phyloP scores from a whole-genome alignment of 1,140 invertebrate genomes.

The Platyura marginata region DNA sequence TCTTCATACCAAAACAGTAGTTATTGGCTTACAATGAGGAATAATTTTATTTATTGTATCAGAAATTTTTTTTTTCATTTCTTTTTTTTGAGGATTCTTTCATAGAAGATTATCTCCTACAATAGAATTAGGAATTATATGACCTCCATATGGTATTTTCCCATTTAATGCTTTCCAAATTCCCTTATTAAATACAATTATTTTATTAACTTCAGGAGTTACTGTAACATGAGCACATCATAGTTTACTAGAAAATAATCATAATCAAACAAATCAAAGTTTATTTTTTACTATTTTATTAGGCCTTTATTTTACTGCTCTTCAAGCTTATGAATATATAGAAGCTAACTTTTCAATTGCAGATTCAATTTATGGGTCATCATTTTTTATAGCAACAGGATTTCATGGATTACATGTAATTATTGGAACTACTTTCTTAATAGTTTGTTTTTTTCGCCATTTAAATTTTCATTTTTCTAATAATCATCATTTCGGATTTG shows the following conservation, averaged over 20 bases:
- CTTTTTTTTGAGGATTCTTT: constrained; percentile 45
- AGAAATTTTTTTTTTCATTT: constrained; percentile 40
- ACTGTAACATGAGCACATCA: constrained; percentile 36
- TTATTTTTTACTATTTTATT: constrained; percentile 33
- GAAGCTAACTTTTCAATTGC: constrained; percentile 39
- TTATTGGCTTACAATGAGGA: constrained; percentile 30
- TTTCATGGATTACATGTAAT: constrained; percentile 55
- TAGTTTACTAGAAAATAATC: constrained; percentile 30
- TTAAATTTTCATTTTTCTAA: constrained; percentile 31
- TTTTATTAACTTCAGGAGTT: constrained; percentile 34
- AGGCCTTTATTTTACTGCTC: constrained; percentile 31
- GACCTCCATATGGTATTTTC: constrained; percentile 34
- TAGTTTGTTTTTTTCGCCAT: constrained; percentile 31
- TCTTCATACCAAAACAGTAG: constrained; percentile 25
- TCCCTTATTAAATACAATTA: constrained; percentile 38
- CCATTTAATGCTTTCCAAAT: constrained; percentile 35
- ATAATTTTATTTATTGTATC: constrained; percentile 45
- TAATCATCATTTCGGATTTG: constrained; percentile 46
- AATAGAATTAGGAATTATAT: constrained; percentile 36
- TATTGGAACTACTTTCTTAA: constrained; percentile 43
- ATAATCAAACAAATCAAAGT: constrained; percentile 22
- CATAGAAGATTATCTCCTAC: constrained; percentile 37
- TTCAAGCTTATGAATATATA: constrained; percentile 28
- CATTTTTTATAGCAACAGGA: constrained; percentile 50
- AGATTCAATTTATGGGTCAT: constrained; percentile 46